A percentile compares a stretch with the other conserved stretches of the same genome.
phyloP scores from a whole-genome alignment of 2,113 vertebrate species.

The Piprites chloris region DNA sequence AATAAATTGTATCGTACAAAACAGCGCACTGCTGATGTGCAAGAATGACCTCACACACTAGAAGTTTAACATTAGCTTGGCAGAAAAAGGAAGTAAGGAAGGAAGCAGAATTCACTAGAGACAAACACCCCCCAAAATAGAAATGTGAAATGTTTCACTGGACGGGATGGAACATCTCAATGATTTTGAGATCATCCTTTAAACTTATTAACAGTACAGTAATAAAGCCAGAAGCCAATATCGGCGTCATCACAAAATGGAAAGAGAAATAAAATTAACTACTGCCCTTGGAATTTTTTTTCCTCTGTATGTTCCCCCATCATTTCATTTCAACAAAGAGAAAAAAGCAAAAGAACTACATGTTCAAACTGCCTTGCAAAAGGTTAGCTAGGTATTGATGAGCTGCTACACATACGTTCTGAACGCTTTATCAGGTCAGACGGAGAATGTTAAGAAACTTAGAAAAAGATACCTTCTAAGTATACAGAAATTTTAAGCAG shows the following conservation, averaged over 20 bases:
- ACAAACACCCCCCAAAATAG: constrained; percentile 36
- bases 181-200: constrained; percentile 13
- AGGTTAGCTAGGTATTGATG: neutral
- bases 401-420: neutral
- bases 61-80: constrained; percentile 33
- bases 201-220: neutral
- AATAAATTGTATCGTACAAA: neutral
- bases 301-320: neutral
- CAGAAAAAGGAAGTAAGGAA: constrained; percentile 55
- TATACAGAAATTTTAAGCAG: neutral
- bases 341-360: neutral
- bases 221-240: neutral
- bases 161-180: neutral
- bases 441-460: neutral
- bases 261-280: neutral
- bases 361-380: neutral
- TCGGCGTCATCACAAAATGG: neutral
- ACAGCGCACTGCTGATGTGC: neutral
- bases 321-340: neutral
- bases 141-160: constrained; percentile 38
- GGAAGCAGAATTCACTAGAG: constrained; percentile 42
- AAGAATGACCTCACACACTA: neutral
- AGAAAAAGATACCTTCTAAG: neutral
- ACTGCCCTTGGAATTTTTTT: neutral
- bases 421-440: neutral